phyloP scores from a whole-genome alignment of 2,888 invertebrate genomes.

The Drosophila neonasuta region DNA sequence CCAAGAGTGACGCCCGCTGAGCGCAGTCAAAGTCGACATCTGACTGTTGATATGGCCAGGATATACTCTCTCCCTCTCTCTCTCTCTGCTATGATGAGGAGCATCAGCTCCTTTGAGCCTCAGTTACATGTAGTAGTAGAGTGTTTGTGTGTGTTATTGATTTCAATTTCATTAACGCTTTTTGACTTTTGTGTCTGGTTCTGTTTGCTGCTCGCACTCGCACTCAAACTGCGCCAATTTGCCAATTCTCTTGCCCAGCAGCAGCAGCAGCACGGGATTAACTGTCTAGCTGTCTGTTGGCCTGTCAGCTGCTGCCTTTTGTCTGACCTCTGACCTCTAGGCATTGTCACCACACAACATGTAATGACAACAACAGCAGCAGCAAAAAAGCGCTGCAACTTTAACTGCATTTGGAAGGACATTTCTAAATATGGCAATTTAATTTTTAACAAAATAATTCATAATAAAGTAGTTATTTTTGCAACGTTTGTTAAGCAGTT shows the following conservation, averaged over 20 bases:
- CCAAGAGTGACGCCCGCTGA: constrained; percentile 2
- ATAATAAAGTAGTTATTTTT: no score
- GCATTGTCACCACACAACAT: constrained; percentile 20
- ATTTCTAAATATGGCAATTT: no score
- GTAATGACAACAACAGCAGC: constrained; percentile 38
- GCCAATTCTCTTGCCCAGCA: neutral
- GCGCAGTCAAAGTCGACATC: constrained; percentile 16
- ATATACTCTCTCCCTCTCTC: neutral
- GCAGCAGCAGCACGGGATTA: constrained; percentile 5
- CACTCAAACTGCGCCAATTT: neutral
- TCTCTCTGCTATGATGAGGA: constrained; percentile 3
- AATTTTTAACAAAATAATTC: no score
- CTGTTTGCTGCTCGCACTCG: neutral
- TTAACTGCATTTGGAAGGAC: no score
- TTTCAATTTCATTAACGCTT: constrained; percentile 76
- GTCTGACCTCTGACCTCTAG: constrained; percentile 40
- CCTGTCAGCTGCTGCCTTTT: constrained; percentile 46
- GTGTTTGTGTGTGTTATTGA: constrained; percentile 52
- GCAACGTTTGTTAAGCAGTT: no score
- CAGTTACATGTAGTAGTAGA: neutral
- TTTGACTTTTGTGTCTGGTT: constrained; percentile 31
- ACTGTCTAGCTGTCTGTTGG: constrained; percentile 42
- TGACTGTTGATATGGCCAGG: constrained; percentile 27
- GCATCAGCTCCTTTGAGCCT: neutral
- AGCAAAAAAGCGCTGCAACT: neutral